Conservation (phyloP, 2,113 vertebrate species). For the Calypte anna region DNA sequence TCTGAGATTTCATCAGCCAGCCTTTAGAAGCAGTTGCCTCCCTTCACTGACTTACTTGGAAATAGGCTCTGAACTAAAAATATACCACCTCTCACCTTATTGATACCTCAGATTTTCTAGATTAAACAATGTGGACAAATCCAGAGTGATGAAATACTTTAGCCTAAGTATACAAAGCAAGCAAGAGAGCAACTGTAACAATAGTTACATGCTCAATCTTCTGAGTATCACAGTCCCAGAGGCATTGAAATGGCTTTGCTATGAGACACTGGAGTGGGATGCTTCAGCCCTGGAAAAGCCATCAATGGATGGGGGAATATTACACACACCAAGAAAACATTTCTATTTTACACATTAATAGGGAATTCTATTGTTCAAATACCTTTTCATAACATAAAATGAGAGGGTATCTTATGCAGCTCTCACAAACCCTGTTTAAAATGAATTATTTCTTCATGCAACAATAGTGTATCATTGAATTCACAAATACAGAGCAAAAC, state of each 20-base stretch:
- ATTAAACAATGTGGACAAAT: not conserved
- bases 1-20: not conserved
- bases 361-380: accelerated
- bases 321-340: not conserved
- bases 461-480: not conserved
- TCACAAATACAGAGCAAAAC: not conserved
- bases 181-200: not conserved
- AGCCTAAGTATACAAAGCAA: not conserved
- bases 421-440: not conserved
- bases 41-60: not conserved
- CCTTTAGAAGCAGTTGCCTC: not conserved
- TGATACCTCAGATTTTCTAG: not conserved
- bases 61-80: not conserved
- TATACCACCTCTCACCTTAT: not conserved
- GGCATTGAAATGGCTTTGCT: not conserved
- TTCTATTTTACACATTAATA: not conserved
- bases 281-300: not conserved
- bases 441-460: not conserved
- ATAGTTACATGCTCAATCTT: not conserved
- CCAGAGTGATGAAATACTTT: not conserved
- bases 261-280: not conserved
- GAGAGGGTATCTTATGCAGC: accelerated
- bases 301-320: not conserved
- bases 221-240: not conserved
- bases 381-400: not conserved